phyloP scores from a whole-genome alignment of 1,140 invertebrate species.

The Sesamia nonagrioides region DNA sequence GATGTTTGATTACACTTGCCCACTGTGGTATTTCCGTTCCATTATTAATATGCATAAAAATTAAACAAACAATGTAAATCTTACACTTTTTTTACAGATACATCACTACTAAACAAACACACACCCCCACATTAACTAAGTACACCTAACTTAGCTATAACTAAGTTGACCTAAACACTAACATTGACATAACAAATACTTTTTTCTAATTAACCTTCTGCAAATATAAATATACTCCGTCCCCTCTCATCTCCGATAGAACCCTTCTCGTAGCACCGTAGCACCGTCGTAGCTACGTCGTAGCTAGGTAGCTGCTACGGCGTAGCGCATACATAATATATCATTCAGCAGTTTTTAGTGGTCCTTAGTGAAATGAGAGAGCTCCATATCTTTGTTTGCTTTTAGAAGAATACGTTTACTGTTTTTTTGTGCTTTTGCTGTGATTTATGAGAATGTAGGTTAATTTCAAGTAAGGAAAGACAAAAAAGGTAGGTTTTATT shows the following conservation, averaged over 20 bases:
- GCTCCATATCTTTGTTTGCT: slow-evolving; percentile 6
- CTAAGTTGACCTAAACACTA: not conserved
- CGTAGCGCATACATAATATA: slow-evolving; percentile 49
- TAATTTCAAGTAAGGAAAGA: too few relatives aligned
- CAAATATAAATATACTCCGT: slow-evolving; percentile 9
- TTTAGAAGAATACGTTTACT: not conserved
- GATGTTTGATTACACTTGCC: too few relatives aligned
- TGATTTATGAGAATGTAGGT: too few relatives aligned
- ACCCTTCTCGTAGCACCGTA: slow-evolving; percentile 43
- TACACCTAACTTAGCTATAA: not conserved
- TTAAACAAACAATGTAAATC: too few relatives aligned
- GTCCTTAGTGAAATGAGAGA: slow-evolving; percentile 45
- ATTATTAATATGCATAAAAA: too few relatives aligned
- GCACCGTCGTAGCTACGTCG: slow-evolving; percentile 2
- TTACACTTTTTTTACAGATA: too few relatives aligned
- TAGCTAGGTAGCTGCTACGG: slow-evolving; percentile 35
- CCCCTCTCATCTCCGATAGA: slow-evolving; percentile 42
- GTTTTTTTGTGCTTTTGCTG: too few relatives aligned
- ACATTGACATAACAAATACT: slow-evolving; percentile 3
- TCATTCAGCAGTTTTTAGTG: slow-evolving; percentile 36
- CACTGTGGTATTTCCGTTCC: too few relatives aligned
- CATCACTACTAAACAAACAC: too few relatives aligned
- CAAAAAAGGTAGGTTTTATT: too few relatives aligned
- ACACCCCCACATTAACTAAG: too few relatives aligned
- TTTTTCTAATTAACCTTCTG: slow-evolving; percentile 35